Conservation (phyloP, 2,797 vertebrate genomes). For the Micrastur ruficollis region DNA sequence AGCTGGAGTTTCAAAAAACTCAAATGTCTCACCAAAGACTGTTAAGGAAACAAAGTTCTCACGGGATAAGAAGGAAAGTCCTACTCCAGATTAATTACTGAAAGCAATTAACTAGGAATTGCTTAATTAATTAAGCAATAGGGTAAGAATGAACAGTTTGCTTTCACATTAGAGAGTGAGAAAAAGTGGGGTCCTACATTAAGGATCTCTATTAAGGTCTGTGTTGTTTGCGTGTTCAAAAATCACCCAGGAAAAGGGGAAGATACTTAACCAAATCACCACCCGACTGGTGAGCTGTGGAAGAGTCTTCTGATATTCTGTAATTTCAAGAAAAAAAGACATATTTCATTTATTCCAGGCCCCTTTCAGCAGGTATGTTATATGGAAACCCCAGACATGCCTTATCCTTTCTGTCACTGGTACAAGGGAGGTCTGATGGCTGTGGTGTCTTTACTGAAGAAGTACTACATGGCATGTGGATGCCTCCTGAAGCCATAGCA, state of each 20-base stretch:
- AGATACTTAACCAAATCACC: not conserved
- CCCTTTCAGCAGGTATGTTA: not conserved
- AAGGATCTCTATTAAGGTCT: not conserved
- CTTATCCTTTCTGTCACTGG: not conserved
- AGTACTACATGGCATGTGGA: rapidly evolving
- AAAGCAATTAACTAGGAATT: not conserved
- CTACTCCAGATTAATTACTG: not conserved
- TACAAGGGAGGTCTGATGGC: not conserved
- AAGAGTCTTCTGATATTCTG: not conserved
- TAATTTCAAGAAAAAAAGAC: not conserved
- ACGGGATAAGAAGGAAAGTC: not conserved
- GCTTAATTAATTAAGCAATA: not conserved
- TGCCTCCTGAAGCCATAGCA: not conserved
- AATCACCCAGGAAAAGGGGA: not conserved
- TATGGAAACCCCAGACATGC: not conserved
- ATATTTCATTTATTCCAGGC: not conserved
- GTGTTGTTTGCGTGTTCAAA: not conserved
- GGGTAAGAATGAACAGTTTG: not conserved
- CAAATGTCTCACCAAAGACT: not conserved
- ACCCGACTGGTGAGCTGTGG: not conserved
- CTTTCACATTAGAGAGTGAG: not conserved
- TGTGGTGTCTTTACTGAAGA: not conserved
- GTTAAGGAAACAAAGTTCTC: not conserved
- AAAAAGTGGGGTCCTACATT: not conserved
- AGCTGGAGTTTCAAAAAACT: not conserved